These are phyloP conservation scores for Morphnarchus princeps DNA, from an alignment of 2,113 vertebrate species.

Conservation along the genomic window DNA sequence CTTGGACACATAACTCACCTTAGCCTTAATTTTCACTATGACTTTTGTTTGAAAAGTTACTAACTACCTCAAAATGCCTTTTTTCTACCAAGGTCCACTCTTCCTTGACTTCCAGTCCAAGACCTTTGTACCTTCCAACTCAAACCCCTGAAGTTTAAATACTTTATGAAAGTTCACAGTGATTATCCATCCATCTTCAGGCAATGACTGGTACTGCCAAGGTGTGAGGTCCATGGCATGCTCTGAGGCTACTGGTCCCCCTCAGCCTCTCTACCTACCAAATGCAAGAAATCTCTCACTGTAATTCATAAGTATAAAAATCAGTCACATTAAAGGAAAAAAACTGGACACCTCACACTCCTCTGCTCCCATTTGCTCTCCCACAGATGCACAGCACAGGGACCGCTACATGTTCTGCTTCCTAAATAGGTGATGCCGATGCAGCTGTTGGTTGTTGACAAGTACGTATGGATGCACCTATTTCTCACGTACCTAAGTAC, in stretches of 20 bases:
- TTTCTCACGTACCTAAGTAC: constrained; percentile 5
- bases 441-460: background rate
- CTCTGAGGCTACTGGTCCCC: background rate
- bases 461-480: background rate
- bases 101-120: background rate
- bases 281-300: background rate
- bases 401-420: background rate
- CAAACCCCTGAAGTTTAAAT: background rate
- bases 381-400: background rate
- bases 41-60: background rate
- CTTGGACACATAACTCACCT: background rate
- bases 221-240: too few species aligned
- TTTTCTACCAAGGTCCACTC: background rate
- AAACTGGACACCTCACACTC: background rate
- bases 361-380: background rate
- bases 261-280: background rate
- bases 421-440: background rate
- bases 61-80: background rate
- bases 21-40: background rate
- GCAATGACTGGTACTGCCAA: background rate
- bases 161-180: background rate
- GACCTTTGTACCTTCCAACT: background rate
- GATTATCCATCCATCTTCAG: background rate
- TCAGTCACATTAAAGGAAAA: background rate
- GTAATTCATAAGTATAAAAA: background rate